Base-by-base conservation (phyloP, 1,140 invertebrate species). In the Tribolium castaneum region DNA sequence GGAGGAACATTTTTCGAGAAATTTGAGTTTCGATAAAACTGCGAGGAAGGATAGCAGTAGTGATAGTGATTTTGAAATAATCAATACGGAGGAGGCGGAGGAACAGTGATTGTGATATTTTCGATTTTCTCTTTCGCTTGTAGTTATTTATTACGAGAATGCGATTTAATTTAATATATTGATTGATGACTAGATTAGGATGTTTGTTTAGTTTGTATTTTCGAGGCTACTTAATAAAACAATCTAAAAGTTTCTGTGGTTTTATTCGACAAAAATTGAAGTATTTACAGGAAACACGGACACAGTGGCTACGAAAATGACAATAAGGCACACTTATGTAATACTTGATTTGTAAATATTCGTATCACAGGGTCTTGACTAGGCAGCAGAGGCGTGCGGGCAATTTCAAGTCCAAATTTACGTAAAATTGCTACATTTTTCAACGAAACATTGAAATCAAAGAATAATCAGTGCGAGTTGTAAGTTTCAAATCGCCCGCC, bases 51-150 rank as follows among this genome's bases (percentile, higher is more conserved):
- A 81, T 12, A 83, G 76, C 73, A 78, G 80, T n/a, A 80, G 81
- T 75, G 79, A 81, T 79, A 84, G 83, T 75, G 84, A 85, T 73
- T 85, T 84, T 79, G 84, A 85, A 80, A 78, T 85, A 51, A 78
- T 85, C 30, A 71, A 83, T 78, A 50, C 76, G 4, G 81, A 83
- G 14, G 83, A 84, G 22, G 70, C 73, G 30, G 34, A 80, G 14
- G 72, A 78, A 35, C 66, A 39, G n/a, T 51, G 70, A 66, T 74
- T 78, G 77, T 78, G 77, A 78, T 78, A 78, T 78, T 78, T 25
- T 77, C 52, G 50, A 70, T 74, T 39, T 66, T 30, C 5, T 25
- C 2, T 19, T 2, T 19, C 16, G 59, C 59, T 66, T 66, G 59
- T 66, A 66, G 12, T 66, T 66, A 66, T 66, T 66, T 66, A 66